phyloP scores from a whole-genome alignment of 2,113 vertebrate species.

The Erythrocercus mccallii region DNA sequence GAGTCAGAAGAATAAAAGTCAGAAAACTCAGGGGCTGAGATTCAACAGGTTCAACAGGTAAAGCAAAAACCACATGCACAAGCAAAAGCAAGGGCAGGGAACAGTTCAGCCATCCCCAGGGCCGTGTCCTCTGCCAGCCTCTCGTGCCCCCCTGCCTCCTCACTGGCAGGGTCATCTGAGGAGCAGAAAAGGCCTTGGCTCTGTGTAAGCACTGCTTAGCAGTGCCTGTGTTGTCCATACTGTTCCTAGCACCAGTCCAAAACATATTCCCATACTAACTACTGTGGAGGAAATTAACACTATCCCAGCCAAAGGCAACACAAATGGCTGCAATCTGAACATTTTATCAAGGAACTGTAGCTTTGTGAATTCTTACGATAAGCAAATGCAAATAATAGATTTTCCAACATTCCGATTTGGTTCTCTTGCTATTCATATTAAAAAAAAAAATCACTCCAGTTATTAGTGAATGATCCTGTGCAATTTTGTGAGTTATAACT shows the following conservation, averaged over 20 bases:
- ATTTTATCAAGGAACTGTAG: background rate
- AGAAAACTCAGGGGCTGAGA: background rate
- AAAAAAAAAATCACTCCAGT: background rate
- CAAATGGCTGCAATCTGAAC: background rate
- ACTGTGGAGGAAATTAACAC: background rate
- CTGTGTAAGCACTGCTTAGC: background rate
- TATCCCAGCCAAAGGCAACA: background rate
- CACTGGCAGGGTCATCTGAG: background rate
- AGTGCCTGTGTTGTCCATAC: background rate
- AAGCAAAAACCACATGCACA: background rate
- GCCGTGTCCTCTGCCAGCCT: background rate
- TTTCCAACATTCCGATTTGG: background rate
- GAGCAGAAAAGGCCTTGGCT: background rate
- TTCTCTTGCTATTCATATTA: background rate
- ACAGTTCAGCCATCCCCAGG: background rate
- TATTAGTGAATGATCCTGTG: background rate
- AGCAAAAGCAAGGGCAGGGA: background rate
- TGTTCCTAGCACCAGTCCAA: background rate
- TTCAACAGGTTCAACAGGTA: background rate
- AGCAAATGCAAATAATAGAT: background rate
- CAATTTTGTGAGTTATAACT: background rate
- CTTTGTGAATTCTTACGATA: background rate
- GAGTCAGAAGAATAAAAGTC: background rate
- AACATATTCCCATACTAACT: too few relatives aligned
- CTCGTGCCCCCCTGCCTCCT: background rate